Evolutionary conservation across 2,797 vertebrate genomes (phyloP).

Genomic region (Ptychobarbus kaznakovi): DNA sequence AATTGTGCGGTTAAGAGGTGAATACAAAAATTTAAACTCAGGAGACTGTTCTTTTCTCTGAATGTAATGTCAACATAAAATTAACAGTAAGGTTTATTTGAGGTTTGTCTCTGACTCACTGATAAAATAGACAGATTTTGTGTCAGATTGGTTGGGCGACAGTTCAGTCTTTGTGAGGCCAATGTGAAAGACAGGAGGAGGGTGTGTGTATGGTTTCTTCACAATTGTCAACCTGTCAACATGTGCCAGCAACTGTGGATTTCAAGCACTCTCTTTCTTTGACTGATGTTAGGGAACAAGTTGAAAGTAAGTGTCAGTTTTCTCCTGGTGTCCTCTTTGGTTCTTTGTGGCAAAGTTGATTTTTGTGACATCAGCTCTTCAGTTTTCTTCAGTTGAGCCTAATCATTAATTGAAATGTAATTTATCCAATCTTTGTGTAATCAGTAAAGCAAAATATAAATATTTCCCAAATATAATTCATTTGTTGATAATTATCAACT

Average conservation of each 20-base stretch:
- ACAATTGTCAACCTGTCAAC: background rate
- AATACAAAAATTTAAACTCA: too few species aligned
- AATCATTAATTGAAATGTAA: background rate
- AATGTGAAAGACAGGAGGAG: background rate
- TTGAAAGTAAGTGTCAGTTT: slow-evolving; percentile 15
- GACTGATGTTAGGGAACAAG: background rate
- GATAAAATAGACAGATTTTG: background rate
- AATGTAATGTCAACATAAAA: background rate
- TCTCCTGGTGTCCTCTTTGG: background rate
- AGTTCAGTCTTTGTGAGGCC: background rate
- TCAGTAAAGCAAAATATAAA: background rate
- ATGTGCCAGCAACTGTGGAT: background rate
- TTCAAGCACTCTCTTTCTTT: slow-evolving; percentile 6
- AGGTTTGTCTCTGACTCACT: background rate
- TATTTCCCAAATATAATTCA: background rate
- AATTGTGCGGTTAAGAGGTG: background rate
- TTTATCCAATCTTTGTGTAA: background rate
- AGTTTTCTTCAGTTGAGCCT: background rate
- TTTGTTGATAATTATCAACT: background rate
- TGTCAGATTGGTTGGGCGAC: background rate
- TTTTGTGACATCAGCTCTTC: background rate
- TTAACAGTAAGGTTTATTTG: background rate
- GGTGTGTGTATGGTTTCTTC: background rate
- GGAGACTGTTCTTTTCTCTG: background rate
- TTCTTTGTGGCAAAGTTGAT: background rate